phyloP scores from a whole-genome alignment of 2,113 vertebrate genomes.

The Melanostigma gelatinosum region DNA sequence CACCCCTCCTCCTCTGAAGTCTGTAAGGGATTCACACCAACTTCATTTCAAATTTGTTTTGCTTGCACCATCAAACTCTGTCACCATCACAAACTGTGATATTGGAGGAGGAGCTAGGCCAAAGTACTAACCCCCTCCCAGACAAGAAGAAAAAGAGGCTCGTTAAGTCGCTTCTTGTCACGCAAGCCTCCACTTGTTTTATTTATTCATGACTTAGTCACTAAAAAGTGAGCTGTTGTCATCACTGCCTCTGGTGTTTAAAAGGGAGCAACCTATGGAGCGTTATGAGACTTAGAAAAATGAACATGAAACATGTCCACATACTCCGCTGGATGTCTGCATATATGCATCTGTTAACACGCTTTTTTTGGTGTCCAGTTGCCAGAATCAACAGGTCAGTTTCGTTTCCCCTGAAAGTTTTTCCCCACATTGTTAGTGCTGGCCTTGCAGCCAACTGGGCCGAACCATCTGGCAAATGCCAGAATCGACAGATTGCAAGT shows the following conservation, averaged over 20 bases:
- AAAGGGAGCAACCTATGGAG: background rate
- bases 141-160: conserved; percentile 46
- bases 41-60: conserved; percentile 71
- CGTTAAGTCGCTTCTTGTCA: conserved; percentile 76
- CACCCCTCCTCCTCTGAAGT: conserved; percentile 14
- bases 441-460: background rate
- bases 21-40: conserved; percentile 53
- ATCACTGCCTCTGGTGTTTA: conserved; percentile 12
- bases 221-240: conserved; percentile 41
- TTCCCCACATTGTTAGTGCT: background rate
- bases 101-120: conserved; percentile 55
- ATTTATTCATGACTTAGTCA: conserved; percentile 66
- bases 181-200: conserved; percentile 67
- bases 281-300: conserved; percentile 4
- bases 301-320: background rate
- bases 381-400: background rate
- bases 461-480: background rate
- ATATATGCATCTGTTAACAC: background rate
- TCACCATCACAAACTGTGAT: conserved; percentile 69
- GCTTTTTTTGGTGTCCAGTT: background rate
- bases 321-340: background rate
- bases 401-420: background rate
- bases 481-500: background rate
- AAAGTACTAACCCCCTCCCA: conserved; percentile 32
- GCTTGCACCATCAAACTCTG: conserved; percentile 63